Percentiles rank a stretch among this genome's conserved stretches.
Conservation (phyloP, 2,113 vertebrate genomes). For the Taxidea taxus region DNA sequence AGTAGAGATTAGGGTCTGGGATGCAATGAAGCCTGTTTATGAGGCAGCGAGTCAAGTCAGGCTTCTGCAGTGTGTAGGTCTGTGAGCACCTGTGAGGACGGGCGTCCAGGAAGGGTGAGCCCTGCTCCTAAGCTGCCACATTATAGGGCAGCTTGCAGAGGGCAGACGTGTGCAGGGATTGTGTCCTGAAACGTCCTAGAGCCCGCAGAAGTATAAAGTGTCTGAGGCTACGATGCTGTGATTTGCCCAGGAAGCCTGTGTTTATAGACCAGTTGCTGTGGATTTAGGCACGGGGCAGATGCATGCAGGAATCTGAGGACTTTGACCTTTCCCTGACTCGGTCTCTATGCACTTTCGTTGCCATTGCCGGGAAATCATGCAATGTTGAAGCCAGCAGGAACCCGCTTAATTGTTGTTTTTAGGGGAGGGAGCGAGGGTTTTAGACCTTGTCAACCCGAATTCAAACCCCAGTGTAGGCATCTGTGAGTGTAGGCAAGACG, state of each 20-base stretch:
- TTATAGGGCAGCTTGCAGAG: background rate
- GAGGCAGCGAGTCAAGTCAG: background rate
- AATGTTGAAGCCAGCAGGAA: background rate
- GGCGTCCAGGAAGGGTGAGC: background rate
- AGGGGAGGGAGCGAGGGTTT: background rate
- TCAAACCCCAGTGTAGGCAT: background rate
- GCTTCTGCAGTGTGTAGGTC: background rate
- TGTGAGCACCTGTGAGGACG: background rate
- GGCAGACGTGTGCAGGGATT: background rate
- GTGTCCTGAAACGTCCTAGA: background rate
- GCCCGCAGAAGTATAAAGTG: background rate
- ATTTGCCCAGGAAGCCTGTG: background rate
- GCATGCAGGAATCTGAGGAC: background rate
- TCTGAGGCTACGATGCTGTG: background rate
- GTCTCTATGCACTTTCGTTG: background rate
- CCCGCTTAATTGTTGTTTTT: background rate
- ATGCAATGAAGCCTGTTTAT: background rate
- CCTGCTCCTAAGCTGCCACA: too few species aligned
- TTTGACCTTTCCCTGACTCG: background rate
- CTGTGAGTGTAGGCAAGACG: background rate
- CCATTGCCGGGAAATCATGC: background rate
- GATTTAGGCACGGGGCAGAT: background rate
- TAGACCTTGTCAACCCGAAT: background rate
- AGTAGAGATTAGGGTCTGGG: background rate
- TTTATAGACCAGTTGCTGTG: background rate